Percentiles rank a stretch among this genome's conserved stretches.
phyloP scores from a whole-genome alignment of 2,888 invertebrate species.

The Rhopalosiphum nymphaeae region DNA sequence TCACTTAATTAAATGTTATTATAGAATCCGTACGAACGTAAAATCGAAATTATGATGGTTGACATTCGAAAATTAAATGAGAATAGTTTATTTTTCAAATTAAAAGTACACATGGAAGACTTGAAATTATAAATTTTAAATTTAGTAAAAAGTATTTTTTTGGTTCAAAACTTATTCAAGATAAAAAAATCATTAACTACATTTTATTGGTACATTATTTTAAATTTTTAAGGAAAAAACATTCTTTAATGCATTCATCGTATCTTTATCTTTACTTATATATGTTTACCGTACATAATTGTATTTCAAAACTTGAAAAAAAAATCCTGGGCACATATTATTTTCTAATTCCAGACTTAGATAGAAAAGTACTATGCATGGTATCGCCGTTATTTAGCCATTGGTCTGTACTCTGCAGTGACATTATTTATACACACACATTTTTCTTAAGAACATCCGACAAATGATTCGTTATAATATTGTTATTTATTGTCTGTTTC shows the following conservation, averaged over 20 bases:
- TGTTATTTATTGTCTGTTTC: not conserved
- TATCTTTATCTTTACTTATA: not conserved
- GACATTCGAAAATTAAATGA: no score
- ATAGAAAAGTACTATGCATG: not conserved
- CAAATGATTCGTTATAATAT: not conserved
- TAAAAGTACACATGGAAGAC: no score
- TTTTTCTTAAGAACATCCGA: not conserved
- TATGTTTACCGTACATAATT: not conserved
- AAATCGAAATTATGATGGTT: no score
- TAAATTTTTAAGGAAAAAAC: not conserved
- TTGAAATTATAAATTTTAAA: not conserved
- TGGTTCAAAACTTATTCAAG: not conserved
- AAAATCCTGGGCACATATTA: not conserved
- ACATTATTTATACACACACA: not conserved
- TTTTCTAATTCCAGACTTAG: not conserved
- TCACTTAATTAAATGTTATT: no score
- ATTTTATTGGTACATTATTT: not conserved
- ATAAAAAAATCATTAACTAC: not conserved
- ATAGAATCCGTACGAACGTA: no score
- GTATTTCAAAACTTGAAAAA: not conserved
- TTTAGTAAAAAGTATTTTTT: not conserved
- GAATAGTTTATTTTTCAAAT: no score
- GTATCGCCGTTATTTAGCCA: conserved; percentile 69
- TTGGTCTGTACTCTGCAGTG: not conserved
- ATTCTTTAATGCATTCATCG: not conserved